Evolutionary conservation across 2,888 invertebrate genomes (phyloP), one percentile per base, ranked within the genome.

Genomic region (Chaitophorus viminalis): DNA sequence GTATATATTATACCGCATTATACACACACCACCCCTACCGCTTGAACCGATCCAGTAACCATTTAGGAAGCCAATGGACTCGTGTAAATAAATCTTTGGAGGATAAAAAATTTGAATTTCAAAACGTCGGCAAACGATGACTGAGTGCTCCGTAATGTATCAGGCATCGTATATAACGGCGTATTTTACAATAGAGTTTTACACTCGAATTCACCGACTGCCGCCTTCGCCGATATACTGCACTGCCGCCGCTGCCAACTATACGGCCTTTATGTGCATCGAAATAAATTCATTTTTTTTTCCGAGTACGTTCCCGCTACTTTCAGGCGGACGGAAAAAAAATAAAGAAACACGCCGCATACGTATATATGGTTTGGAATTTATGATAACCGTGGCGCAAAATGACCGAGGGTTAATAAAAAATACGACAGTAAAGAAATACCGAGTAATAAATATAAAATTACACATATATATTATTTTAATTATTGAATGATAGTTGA

Each of bases 181-280:
- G 84, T 77, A 84, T 75, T 76, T 75, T 75, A 85, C 84, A 85
- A 85, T 85, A 68, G 84, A 76, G 84, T 85, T 85, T 85, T 85
- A 85, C 84, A 85, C 84, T 85, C 76, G 84, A 85, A 85, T 33
- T 76, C 84, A 68, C 39, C 82, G 82, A 70, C 39, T 81, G 79
- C 65, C 65, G 21, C 36, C 60, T 33, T 29, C 8, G 14, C 68
- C 21, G n/a, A 21, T 29, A 33, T 36, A n/a, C n/a, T n/a, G n/a
- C 54, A 0, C 31, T 46, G 9, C 39, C 65, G 33, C 21, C 74
- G 1, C 36, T 60, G 60, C 46, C 2, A 2, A 46, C 46, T 14
- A 11, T 11, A 4, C 36, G 11, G 75, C 76, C 46, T 76, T 85
- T 85, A 77, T 52, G 75, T 52, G 76, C 76, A 77, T 85, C 46